Conservation (phyloP, 2,113 vertebrate genomes). For the Neolamprologus sp. region DNA sequence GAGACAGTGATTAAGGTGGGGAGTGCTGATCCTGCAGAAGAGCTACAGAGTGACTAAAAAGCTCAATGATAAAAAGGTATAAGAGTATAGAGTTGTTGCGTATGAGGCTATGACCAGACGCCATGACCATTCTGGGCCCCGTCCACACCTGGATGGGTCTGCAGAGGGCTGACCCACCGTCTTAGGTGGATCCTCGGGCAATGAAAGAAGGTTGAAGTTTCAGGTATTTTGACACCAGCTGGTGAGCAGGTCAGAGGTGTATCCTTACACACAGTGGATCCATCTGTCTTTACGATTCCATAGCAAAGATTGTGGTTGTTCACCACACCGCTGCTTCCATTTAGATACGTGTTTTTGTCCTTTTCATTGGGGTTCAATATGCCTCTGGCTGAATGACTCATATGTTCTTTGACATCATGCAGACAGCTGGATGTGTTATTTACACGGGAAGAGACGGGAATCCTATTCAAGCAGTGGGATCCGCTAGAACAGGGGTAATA, state of each 20-base stretch:
- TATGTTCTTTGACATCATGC: not conserved
- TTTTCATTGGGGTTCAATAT: not conserved
- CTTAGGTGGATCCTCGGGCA: not conserved
- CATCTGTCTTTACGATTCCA: not conserved
- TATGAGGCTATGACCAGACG: not conserved
- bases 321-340: not conserved
- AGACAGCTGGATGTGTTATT: not conserved
- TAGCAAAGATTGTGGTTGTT: not conserved
- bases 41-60: not conserved
- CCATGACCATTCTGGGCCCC: not conserved
- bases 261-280: not conserved
- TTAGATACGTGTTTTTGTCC: not conserved
- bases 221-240: not conserved
- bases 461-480: not conserved
- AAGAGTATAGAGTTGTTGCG: not conserved
- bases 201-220: not conserved
- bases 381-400: not conserved
- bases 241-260: not conserved
- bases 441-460: not conserved
- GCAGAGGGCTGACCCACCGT: not conserved
- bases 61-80: not conserved
- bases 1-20: not conserved
- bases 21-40: not conserved
- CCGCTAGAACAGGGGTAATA: fast-evolving
- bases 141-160: not conserved